phyloP scores from a whole-genome alignment of 2,888 invertebrate species.

The Hedychridium roseum region DNA sequence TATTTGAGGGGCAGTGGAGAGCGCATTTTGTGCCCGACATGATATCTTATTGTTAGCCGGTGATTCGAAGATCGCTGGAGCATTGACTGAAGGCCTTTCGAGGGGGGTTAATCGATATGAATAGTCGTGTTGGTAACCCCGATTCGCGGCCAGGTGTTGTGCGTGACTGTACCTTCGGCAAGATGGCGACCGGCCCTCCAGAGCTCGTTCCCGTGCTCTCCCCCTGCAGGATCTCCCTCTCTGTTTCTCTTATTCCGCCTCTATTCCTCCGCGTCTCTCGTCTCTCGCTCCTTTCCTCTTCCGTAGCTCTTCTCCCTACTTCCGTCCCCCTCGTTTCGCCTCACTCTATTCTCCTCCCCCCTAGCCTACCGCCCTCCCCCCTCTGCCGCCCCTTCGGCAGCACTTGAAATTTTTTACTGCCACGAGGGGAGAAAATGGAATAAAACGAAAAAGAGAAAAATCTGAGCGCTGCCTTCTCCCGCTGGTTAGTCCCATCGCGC shows the following conservation, averaged over 20 bases:
- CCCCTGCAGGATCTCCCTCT: slow-evolving; percentile 29
- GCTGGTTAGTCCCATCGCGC: background rate
- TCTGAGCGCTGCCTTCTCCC: slow-evolving; percentile 32
- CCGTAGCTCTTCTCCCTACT: slow-evolving; percentile 25
- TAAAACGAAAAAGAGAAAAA: slow-evolving; percentile 43
- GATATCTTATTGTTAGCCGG: too few relatives aligned
- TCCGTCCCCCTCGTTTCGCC: slow-evolving; percentile 23
- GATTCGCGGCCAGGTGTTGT: slow-evolving; percentile 41
- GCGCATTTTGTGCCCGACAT: too few relatives aligned
- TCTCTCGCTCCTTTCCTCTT: slow-evolving; percentile 27
- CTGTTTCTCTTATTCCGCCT: slow-evolving; percentile 16
- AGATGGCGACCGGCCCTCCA: slow-evolving; percentile 61
- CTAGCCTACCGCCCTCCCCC: slow-evolving; percentile 23
- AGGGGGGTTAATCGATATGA: slow-evolving; percentile 28
- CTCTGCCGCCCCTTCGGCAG: slow-evolving; percentile 26
- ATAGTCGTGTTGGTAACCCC: slow-evolving; percentile 35
- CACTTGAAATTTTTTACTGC: slow-evolving; percentile 54
- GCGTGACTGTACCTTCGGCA: slow-evolving; percentile 59
- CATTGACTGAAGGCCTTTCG: too few relatives aligned
- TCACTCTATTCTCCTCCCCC: slow-evolving; percentile 8
- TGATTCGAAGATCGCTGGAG: too few relatives aligned
- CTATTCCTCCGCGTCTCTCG: slow-evolving; percentile 18
- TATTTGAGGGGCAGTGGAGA: too few relatives aligned
- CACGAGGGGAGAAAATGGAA: slow-evolving; percentile 46
- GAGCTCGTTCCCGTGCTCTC: slow-evolving; percentile 54